Percentiles rank a stretch among this genome's conserved stretches.
These are phyloP conservation scores for Sarotherodon lohbergeri DNA, from an alignment of 2,113 vertebrate genomes.

Conservation along the genomic window DNA sequence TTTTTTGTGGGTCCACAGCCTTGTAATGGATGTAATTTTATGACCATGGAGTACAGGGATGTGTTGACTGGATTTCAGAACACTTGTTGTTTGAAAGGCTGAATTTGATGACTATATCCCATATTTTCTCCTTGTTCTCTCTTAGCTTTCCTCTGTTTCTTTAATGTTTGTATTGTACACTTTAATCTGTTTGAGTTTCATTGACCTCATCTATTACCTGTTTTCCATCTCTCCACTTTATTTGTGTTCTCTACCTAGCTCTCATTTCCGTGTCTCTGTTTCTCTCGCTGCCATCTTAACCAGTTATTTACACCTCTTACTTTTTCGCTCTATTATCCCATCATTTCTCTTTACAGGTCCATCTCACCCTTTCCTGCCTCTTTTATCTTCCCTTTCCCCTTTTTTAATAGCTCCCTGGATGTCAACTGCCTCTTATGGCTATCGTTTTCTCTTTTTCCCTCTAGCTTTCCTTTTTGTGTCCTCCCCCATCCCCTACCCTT, in stretches of 20 bases:
- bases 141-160: not conserved
- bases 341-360: conserved; percentile 52
- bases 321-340: conserved; percentile 46
- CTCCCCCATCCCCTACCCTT: not conserved
- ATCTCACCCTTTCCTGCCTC: conserved; percentile 19
- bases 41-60: not conserved
- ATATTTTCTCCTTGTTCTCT: not conserved
- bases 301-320: conserved; percentile 43
- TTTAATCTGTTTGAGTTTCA: not conserved
- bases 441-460: conserved; percentile 18
- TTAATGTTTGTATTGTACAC: not conserved
- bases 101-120: not conserved
- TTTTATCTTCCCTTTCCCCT: conserved; percentile 42
- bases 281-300: conserved; percentile 19
- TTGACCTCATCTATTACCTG: not conserved
- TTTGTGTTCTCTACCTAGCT: not conserved
- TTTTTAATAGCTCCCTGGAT: conserved; percentile 32
- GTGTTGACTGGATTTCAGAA: not conserved
- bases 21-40: not conserved
- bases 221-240: not conserved
- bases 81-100: not conserved
- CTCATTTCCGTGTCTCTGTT: not conserved
- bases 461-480: not conserved
- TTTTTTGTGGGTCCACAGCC: not conserved
- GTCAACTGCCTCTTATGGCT: conserved; percentile 31